These are phyloP conservation scores for Poeciliopsis prolifica DNA, from an alignment of 2,113 vertebrate species.

Conservation along the genomic window DNA sequence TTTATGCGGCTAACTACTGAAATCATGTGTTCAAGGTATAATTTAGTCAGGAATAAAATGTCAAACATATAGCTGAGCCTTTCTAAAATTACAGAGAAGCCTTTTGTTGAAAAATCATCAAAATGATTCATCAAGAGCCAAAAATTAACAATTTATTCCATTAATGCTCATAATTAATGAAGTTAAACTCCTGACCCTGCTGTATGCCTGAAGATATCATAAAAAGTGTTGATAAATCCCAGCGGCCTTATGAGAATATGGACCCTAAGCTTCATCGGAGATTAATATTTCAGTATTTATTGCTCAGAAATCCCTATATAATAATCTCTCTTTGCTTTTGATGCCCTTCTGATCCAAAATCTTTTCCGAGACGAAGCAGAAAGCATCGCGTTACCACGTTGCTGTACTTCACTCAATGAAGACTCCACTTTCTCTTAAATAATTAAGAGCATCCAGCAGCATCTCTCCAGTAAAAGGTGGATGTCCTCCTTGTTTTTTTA, in stretches of 20 bases:
- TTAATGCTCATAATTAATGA: background rate
- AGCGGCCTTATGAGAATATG: background rate
- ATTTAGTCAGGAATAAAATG: background rate
- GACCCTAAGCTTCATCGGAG: background rate
- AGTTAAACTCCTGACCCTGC: background rate
- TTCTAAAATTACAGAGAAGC: background rate
- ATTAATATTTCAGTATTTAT: background rate
- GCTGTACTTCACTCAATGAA: constrained; percentile 51
- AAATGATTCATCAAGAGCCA: background rate
- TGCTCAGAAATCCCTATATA: background rate
- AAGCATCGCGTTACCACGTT: constrained; percentile 41
- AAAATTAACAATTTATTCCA: background rate
- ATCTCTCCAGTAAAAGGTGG: constrained; percentile 53
- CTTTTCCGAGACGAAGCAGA: constrained; percentile 27
- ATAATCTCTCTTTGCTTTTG: constrained; percentile 5
- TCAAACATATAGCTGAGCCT: too few relatives aligned
- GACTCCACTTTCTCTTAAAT: constrained; percentile 60
- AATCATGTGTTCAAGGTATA: background rate
- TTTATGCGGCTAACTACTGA: background rate
- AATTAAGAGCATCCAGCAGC: constrained; percentile 59
- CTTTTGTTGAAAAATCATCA: background rate
- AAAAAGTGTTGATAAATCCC: background rate
- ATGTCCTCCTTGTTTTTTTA: constrained; percentile 20
- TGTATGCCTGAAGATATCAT: background rate
- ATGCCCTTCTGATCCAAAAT: background rate